phyloP scores from a whole-genome alignment of 2,113 vertebrate species.

The Bufo gargarizans region DNA sequence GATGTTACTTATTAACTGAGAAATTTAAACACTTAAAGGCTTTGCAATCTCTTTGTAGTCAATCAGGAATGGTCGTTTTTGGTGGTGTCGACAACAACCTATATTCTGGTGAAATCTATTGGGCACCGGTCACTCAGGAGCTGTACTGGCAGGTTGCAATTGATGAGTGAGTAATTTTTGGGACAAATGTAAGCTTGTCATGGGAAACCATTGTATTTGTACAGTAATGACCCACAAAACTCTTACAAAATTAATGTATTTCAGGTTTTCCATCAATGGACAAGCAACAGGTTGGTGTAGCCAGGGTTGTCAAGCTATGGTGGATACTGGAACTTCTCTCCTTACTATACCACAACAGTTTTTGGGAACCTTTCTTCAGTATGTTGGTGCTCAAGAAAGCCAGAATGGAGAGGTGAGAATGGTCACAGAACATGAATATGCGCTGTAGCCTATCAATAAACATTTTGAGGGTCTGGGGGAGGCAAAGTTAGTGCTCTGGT shows the following conservation, averaged over 20 bases:
- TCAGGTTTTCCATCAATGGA: conserved; percentile 65
- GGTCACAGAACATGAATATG: no score
- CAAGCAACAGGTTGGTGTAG: conserved; percentile 72
- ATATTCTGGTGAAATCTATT: conserved; percentile 64
- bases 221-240: neutral
- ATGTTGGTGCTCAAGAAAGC: conserved; percentile 64
- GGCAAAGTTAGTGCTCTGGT: no score
- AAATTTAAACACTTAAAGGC: neutral
- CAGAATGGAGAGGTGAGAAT: conserved; percentile 65
- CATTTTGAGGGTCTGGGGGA: no score
- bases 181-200: neutral
- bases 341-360: conserved; percentile 66
- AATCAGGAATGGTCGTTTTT: conserved; percentile 68
- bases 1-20: neutral
- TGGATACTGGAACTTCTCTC: conserved; percentile 79
- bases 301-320: conserved; percentile 75
- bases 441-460: no score
- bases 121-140: conserved; percentile 66
- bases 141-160: conserved; percentile 71
- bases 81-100: conserved; percentile 62
- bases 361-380: conserved; percentile 66
- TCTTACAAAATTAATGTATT: neutral
- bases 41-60: conserved; percentile 27
- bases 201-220: neutral
- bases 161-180: conserved; percentile 64